Conservation (phyloP, 2,113 vertebrate species). For the Mesocricetus auratus region DNA sequence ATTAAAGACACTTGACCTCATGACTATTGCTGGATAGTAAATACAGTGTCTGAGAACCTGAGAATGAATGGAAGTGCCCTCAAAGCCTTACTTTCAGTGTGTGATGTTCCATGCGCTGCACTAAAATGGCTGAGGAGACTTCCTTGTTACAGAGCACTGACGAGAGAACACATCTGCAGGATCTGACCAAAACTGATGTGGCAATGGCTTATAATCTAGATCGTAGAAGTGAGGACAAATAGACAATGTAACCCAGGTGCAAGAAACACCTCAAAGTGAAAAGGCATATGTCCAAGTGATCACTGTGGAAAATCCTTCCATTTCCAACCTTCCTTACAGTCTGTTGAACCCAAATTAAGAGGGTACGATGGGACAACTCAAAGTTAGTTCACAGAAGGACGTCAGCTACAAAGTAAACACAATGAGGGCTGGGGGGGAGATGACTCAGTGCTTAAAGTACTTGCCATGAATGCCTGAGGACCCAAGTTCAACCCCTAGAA, state of each 20-base stretch:
- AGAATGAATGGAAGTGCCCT: background rate
- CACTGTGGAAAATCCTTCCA: background rate
- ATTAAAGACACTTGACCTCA: background rate
- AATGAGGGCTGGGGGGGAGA: background rate
- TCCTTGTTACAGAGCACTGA: constrained; percentile 57
- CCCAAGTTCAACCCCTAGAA: background rate
- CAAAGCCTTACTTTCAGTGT: background rate
- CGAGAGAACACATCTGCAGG: background rate
- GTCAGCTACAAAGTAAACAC: background rate
- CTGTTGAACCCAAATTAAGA: constrained; percentile 25
- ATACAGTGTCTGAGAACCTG: background rate
- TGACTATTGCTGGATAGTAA: background rate
- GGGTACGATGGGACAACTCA: background rate
- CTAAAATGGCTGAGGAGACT: constrained; percentile 13
- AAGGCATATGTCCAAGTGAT: background rate
- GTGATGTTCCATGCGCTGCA: background rate
- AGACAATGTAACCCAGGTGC: background rate
- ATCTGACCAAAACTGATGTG: constrained; percentile 45
- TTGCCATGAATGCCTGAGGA: too few species aligned
- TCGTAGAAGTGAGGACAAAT: constrained; percentile 5
- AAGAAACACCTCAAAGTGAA: constrained; percentile 11
- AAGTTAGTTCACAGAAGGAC: constrained; percentile 43
- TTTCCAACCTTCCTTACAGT: background rate
- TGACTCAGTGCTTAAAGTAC: too few species aligned
- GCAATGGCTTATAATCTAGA: constrained; percentile 56